Conservation (phyloP, 2,113 vertebrate species). For the Sisor rabdophorus region DNA sequence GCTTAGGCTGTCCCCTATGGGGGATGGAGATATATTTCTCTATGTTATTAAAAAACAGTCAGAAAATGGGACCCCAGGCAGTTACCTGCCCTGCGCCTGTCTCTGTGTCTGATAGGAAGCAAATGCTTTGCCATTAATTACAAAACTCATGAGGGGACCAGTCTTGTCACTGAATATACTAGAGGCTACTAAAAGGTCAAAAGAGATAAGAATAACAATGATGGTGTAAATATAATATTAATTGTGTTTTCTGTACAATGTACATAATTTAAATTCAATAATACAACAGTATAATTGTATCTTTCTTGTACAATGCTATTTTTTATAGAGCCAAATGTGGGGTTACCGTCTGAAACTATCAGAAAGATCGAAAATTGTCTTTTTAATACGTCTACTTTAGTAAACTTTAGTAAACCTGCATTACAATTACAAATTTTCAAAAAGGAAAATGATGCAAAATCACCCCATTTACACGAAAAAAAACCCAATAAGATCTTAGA, state of each 20-base stretch:
- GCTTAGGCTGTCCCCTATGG: too few species aligned
- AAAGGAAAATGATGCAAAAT: background rate
- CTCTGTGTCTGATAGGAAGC: background rate
- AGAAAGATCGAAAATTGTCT: background rate
- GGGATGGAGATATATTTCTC: background rate
- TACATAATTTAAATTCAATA: too few species aligned
- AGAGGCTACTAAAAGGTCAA: background rate
- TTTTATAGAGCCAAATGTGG: background rate
- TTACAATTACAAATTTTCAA: background rate
- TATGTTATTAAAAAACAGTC: too few species aligned
- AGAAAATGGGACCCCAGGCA: too few species aligned
- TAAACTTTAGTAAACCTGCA: background rate
- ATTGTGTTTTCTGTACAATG: too few species aligned
- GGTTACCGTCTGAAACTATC: background rate
- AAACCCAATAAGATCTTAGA: conserved; percentile 2
- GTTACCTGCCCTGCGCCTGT: too few species aligned
- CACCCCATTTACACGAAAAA: background rate
- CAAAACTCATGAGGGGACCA: background rate
- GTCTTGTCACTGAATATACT: background rate
- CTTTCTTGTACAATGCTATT: too few species aligned
- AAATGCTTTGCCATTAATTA: background rate
- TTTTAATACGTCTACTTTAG: background rate
- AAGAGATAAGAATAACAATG: background rate
- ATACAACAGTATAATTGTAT: too few species aligned
- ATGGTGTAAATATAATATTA: too few species aligned